Percentiles rank a stretch among this genome's conserved stretches.
phyloP scores from a whole-genome alignment of 2,113 vertebrate species.

The Orcinus orca region DNA sequence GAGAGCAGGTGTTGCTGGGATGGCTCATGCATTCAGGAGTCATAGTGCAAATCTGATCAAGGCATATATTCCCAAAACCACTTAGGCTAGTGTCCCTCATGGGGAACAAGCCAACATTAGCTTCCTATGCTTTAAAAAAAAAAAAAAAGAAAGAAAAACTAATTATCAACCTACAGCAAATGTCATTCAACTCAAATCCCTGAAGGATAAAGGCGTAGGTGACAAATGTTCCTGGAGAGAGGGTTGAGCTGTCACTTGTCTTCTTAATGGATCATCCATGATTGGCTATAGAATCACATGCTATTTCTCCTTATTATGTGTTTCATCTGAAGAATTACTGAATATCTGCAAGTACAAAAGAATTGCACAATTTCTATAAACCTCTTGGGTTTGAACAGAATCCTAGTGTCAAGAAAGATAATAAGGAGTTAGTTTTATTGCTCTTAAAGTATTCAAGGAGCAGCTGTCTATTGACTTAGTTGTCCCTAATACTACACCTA shows the following conservation, averaged over 20 bases:
- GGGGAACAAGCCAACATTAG: slow-evolving; percentile 75
- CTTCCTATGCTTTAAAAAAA: slow-evolving; percentile 67
- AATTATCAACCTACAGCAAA: slow-evolving; percentile 83
- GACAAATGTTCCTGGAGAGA: slow-evolving; percentile 79
- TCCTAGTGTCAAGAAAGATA: neutral
- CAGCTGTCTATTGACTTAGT: neutral
- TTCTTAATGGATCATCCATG: slow-evolving; percentile 74
- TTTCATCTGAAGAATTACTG: slow-evolving; percentile 63
- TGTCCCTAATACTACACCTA: neutral
- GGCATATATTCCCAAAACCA: slow-evolving; percentile 81
- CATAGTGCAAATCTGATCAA: slow-evolving; percentile 79
- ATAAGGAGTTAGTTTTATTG: neutral
- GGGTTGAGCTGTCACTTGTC: slow-evolving; percentile 75
- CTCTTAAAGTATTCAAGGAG: slow-evolving; percentile 34
- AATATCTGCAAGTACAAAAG: slow-evolving; percentile 27
- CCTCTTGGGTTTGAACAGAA: slow-evolving; percentile 32
- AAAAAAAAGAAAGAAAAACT: slow-evolving; percentile 72
- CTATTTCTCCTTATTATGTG: slow-evolving; percentile 33
- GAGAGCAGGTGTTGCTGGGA: slow-evolving; percentile 83
- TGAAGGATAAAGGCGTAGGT: slow-evolving; percentile 75
- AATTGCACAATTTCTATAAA: slow-evolving; percentile 44
- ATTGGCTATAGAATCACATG: slow-evolving; percentile 55
- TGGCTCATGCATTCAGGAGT: slow-evolving; percentile 68
- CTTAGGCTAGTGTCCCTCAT: slow-evolving; percentile 79
- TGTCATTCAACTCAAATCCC: slow-evolving; percentile 81